Evolutionary conservation across 2,113 vertebrate species (phyloP).

Genomic region (Pluvialis apricaria): DNA sequence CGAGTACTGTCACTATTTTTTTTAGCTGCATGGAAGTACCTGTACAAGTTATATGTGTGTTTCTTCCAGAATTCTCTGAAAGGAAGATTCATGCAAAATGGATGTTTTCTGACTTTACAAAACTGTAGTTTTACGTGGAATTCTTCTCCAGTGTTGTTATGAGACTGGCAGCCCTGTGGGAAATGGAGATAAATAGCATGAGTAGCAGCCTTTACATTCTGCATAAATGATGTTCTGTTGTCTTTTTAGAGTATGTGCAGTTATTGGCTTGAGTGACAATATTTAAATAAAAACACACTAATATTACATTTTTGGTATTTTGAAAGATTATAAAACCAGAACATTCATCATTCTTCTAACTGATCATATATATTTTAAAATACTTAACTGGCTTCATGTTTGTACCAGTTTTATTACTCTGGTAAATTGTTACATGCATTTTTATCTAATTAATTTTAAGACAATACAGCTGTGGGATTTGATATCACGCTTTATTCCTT

Average conservation of each 20-base stretch:
- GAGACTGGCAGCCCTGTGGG: not conserved
- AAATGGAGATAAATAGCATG: not conserved
- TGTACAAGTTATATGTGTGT: not conserved
- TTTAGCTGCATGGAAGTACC: not conserved
- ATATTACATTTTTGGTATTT: not conserved
- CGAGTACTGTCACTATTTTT: not conserved
- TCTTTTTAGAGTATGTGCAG: not conserved
- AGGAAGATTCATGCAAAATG: not conserved
- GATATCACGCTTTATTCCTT: not conserved
- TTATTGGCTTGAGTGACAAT: not conserved
- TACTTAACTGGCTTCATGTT: not conserved
- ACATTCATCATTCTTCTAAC: not conserved
- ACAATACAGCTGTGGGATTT: not conserved
- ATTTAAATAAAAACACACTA: not conserved
- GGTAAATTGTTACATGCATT: not conserved
- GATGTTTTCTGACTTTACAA: not conserved
- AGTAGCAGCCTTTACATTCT: not conserved
- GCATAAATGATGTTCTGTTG: not conserved
- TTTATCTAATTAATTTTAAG: not conserved
- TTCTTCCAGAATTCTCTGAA: conserved; percentile 10
- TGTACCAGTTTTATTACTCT: not conserved
- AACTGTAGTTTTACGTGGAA: not conserved
- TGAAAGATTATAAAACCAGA: not conserved
- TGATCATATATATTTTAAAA: not conserved
- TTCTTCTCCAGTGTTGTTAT: not conserved